phyloP scores from a whole-genome alignment of 2,113 vertebrate species.

The Phylloscopus trochilus region DNA sequence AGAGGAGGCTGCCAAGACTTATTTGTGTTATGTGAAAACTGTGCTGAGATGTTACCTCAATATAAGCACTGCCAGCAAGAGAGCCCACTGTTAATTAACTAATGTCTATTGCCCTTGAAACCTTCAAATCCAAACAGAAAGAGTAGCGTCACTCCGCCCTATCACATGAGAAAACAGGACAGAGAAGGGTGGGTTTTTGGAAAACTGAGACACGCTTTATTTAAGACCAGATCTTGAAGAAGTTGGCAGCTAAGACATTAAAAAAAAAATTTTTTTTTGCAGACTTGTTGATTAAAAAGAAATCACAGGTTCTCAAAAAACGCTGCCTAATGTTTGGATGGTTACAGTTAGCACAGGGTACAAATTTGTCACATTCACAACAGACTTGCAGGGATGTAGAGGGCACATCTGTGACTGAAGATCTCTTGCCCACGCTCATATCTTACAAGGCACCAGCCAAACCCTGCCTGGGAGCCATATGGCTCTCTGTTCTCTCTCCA shows the following conservation, averaged over 20 bases:
- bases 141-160: background rate
- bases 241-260: background rate
- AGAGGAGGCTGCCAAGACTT: background rate
- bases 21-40: background rate
- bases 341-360: background rate
- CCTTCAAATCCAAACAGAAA: background rate
- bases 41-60: background rate
- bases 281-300: background rate
- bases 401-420: background rate
- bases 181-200: background rate
- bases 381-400: background rate
- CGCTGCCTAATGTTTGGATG: background rate
- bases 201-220: fast-evolving
- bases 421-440: background rate
- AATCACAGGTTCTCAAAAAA: background rate
- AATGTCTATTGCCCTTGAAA: background rate
- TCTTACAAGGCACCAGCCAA: background rate
- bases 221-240: background rate
- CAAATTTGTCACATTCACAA: background rate
- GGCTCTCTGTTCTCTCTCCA: background rate
- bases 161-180: background rate
- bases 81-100: background rate
- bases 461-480: background rate
- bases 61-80: background rate
- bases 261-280: background rate